A percentile compares a stretch with the other conserved stretches of the same genome.
These are phyloP conservation scores for Hemibagrus guttatus DNA, from an alignment of 2,797 vertebrate genomes.

Conservation along the genomic window DNA sequence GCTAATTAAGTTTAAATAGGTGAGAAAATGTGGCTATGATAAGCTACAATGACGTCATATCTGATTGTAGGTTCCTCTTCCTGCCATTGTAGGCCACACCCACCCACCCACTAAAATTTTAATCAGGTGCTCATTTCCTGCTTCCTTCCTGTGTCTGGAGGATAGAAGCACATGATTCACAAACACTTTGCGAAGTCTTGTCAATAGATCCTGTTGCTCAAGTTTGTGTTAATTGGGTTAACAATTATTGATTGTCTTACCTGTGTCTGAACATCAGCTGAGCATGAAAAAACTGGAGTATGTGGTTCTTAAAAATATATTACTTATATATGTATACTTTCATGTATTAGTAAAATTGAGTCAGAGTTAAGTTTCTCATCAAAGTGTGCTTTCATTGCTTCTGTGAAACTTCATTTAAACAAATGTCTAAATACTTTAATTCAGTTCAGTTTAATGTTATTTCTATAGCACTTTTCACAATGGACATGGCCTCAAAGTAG, in stretches of 20 bases:
- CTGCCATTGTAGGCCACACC: background rate
- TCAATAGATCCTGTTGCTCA: background rate
- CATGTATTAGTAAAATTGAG: no score
- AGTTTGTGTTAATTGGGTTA: background rate
- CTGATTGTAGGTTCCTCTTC: background rate
- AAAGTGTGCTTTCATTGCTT: no score
- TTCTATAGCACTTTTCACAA: no score
- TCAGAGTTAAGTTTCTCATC: no score
- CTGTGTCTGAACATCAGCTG: background rate
- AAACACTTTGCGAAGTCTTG: background rate
- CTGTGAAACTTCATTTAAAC: no score
- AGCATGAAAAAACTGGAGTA: background rate
- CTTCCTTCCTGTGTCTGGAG: background rate
- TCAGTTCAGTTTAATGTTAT: no score
- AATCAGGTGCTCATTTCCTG: background rate
- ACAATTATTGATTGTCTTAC: background rate
- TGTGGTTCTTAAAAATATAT: background rate
- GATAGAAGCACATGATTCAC: background rate
- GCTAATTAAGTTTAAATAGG: background rate
- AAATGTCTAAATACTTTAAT: no score
- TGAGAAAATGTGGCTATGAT: background rate
- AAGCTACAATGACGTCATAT: background rate
- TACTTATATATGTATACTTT: no score
- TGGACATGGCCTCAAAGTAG: no score
- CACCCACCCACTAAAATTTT: background rate